These are phyloP conservation scores for Nesometra sesokonis DNA, from an alignment of 35 echinoderm and acorn worm genomes.

Conservation along the genomic window DNA sequence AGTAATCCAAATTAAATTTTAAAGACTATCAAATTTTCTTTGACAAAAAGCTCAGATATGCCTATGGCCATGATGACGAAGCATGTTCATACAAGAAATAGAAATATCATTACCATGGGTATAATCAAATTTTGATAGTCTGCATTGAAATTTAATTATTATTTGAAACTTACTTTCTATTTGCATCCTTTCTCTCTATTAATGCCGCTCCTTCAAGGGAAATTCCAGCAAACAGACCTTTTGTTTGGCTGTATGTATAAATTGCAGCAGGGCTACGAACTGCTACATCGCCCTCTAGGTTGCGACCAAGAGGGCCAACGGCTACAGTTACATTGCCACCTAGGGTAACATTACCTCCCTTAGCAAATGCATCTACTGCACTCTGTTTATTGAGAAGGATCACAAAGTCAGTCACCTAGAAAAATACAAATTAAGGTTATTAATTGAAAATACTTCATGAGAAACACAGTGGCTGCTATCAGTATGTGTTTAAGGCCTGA, in stretches of 20 bases:
- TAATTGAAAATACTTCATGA: too few relatives aligned
- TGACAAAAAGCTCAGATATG: too few relatives aligned
- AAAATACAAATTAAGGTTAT: background rate
- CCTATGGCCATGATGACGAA: too few relatives aligned
- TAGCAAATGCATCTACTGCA: constrained; percentile 13
- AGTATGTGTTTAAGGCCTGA: too few relatives aligned
- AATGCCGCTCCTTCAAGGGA: constrained; percentile 3
- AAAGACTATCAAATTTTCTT: too few relatives aligned
- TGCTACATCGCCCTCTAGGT: constrained; percentile 3
- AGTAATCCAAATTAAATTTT: too few relatives aligned
- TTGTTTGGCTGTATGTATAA: constrained; percentile 11
- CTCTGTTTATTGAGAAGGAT: constrained; percentile 9
- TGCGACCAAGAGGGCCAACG: background rate
- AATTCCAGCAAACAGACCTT: constrained; percentile 8
- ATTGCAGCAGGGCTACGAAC: background rate
- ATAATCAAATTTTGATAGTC: too few relatives aligned
- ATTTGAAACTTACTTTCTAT: constrained; percentile 11
- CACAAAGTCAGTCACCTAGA: constrained; percentile 13
- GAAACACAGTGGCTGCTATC: too few relatives aligned
- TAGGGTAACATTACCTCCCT: constrained; percentile 4
- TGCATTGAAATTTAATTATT: too few relatives aligned
- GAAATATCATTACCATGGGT: too few relatives aligned
- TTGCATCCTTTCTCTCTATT: constrained; percentile 10
- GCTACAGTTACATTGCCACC: constrained; percentile 3
- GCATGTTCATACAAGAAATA: too few relatives aligned